phyloP scores from a whole-genome alignment of 2,888 invertebrate genomes.

The Eupithecia insigniata region DNA sequence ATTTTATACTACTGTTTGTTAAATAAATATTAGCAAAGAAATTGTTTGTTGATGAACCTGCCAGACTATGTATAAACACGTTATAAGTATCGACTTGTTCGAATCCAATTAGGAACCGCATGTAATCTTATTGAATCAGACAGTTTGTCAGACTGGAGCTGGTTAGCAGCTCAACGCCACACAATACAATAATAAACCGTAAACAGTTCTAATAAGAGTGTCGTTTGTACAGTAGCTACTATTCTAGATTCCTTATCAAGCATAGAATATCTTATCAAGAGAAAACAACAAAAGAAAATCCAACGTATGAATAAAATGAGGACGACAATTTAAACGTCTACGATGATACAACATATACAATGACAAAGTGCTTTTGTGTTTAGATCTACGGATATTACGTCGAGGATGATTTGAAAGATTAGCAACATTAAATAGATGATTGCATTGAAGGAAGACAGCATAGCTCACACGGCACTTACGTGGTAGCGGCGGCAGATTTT shows the following conservation, averaged over 20 bases:
- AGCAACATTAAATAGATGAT: slow-evolving; percentile 28
- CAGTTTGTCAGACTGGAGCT: not conserved
- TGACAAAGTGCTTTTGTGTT: slow-evolving; percentile 24
- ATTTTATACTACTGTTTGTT: not conserved
- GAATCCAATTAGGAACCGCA: slow-evolving; percentile 27
- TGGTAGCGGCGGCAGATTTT: slow-evolving; percentile 51
- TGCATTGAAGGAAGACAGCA: slow-evolving; percentile 27
- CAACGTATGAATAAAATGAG: slow-evolving; percentile 14
- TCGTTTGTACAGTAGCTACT: not conserved
- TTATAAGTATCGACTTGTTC: slow-evolving; percentile 20
- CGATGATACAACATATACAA: slow-evolving; percentile 18
- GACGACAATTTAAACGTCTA: not conserved
- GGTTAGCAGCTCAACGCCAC: not conserved
- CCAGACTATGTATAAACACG: slow-evolving; percentile 12
- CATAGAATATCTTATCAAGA: too few relatives aligned
- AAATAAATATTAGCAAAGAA: not conserved
- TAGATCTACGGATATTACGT: slow-evolving; percentile 28
- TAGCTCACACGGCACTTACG: slow-evolving; percentile 55
- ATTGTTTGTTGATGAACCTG: slow-evolving; percentile 10
- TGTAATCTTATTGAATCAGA: slow-evolving; percentile 30
- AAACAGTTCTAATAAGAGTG: not conserved
- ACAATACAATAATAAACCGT: not conserved
- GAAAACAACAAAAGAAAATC: slow-evolving; percentile 11
- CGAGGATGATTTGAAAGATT: slow-evolving; percentile 28
- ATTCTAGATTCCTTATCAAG: slow-evolving; percentile 7